These are phyloP conservation scores for Popillia japonica DNA, from an alignment of 1,140 invertebrate genomes.

Conservation along the genomic window DNA sequence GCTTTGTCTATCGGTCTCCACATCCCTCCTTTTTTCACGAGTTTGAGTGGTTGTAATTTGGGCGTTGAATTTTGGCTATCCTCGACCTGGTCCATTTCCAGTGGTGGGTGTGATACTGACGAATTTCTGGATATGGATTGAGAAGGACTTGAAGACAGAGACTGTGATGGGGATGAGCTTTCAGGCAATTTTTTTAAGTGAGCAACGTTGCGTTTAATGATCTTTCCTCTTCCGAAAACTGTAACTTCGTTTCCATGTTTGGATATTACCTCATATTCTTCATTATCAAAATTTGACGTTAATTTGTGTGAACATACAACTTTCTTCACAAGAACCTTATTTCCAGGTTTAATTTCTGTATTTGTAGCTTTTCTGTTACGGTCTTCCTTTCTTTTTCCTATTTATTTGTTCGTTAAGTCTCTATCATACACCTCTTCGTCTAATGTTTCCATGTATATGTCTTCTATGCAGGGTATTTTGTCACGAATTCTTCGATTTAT, in stretches of 20 bases:
- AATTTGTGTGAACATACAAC: constrained; percentile 40
- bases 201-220: neutral
- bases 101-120: too few species aligned
- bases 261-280: constrained; percentile 25
- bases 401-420: constrained; percentile 47
- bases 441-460: constrained; percentile 21
- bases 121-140: too few species aligned
- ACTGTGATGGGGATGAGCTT: neutral
- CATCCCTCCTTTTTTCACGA: too few species aligned
- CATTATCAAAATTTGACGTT: constrained; percentile 39
- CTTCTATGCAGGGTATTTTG: constrained; percentile 50
- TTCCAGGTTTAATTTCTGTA: constrained; percentile 41
- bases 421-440: constrained; percentile 47
- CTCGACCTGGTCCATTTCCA: too few species aligned
- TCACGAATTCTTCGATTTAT: constrained; percentile 52
- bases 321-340: constrained; percentile 48
- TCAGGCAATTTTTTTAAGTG: neutral
- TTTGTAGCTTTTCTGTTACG: constrained; percentile 41
- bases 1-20: too few species aligned
- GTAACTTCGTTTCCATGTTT: neutral
- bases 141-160: too few species aligned
- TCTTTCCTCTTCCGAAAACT: neutral
- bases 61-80: too few species aligned
- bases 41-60: too few species aligned
- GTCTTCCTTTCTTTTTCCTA: constrained; percentile 48